Base-by-base conservation (phyloP, 2,888 invertebrate species). In the Neelides folsomi region DNA sequence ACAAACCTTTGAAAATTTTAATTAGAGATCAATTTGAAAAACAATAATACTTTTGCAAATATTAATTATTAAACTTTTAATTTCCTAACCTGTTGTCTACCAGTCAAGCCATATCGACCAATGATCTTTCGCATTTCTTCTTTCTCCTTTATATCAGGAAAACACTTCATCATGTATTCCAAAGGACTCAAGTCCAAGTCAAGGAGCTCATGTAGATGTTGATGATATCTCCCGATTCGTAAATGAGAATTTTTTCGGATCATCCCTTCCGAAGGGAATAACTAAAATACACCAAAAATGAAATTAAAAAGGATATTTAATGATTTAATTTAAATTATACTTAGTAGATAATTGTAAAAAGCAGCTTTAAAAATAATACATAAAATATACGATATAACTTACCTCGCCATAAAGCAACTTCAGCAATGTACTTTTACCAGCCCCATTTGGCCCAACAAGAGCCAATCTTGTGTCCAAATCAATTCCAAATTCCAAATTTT, bases 51-150 rank as follows among this genome's bases (percentile, higher is more conserved):
- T n/a, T n/a, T n/a, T 19, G 13, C 19, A 13, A 39, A 13, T 39
- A 13, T 39, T 27, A 27, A 27, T 27, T 27, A 27, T 36, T 7
- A 36, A 38, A 37, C 44, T 27, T 50, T 27, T 36, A 38, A 18
- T 43, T 41, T 27, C 3, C 37, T 67, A 62, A 86, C 88, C 76
- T 94, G 93, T 68, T 98, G 95, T 55, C 93, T 79, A 5, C 98
- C 98, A 1, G 97, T 90, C 45, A 99, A 76, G 1, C 98, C 98
- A 70, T 95, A 99, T 52, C 97, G 80, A 1, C 98, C 98, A 66
- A 99, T 93, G 65, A 98, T 97, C 73, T 93, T 94, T 53, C 98
- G 77, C 97, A 98, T 97, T 71, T 95, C 97, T 72, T 99, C 98
- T 27, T 86, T 81, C 71, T 99, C 98, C 66, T 95, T 93, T 7